Evolutionary conservation across 2,888 invertebrate genomes (phyloP), one percentile per base, ranked within the genome.

Genomic region (Morpho achilles): DNA sequence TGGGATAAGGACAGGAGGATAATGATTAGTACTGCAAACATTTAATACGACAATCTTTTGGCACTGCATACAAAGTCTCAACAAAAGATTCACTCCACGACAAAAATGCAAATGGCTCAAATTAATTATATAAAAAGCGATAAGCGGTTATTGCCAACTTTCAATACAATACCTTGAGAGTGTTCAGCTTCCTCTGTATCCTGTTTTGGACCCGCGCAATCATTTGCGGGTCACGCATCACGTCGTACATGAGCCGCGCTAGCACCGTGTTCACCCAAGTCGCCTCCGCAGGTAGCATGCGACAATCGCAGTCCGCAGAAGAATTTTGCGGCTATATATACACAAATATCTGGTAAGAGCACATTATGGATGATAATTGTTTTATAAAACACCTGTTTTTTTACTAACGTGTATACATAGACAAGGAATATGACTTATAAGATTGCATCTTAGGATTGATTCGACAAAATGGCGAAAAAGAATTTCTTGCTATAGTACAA

Each of bases 161-260:
- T 50, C 23, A 1, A 23, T 3, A 23, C 9, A 7, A 75, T 74
- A 96, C 94, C 89, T 96, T 96, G 67, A 98, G 95, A 60, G 96
- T 95, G 60, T 94, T 93, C 2, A 98, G 90, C 87, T 98, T 98
- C 74, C 94, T 93, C 84, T 98, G 97, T 75, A 98, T 95, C 75
- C 95, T 93, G 54, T 94, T 93, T 76, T 94, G 94, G 44, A 98
- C 92, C 62, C 93, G 91, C 58, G 91, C 90, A 44, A 94, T 93
- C 89, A 95, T 95, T 60, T 86, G 82, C 1, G 93, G 92, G 76
- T 96, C 95, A 42, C 94, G 92, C 77, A 96, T 93, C 76, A 97
- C 93, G 82, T 98, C 98, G 81, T 94, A 98, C 69, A 96, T 91
- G 47, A 97, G 83, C 54, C 98, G 90, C 42, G 95, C 95, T 32